Percentiles rank a stretch among this genome's conserved stretches.
These are phyloP conservation scores for Formicarius rufipectus DNA, from an alignment of 2,113 vertebrate genomes.

Conservation along the genomic window DNA sequence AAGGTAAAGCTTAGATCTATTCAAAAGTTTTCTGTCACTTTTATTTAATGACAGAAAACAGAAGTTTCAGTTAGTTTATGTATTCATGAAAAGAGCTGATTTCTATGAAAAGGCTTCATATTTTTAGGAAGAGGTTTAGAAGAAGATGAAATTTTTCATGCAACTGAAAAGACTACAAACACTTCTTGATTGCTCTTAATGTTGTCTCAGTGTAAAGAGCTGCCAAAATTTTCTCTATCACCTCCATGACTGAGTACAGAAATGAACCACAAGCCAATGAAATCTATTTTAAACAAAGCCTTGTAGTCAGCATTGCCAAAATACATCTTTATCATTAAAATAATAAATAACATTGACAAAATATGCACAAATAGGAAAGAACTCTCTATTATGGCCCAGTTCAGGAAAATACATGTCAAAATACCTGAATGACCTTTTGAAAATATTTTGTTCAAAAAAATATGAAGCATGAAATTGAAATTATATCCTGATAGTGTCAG, in stretches of 20 bases:
- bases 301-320: slow-evolving; percentile 39
- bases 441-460: neutral
- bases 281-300: slow-evolving; percentile 53
- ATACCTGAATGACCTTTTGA: slow-evolving; percentile 20
- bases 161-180: slow-evolving; percentile 8
- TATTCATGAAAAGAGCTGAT: neutral
- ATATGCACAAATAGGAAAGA: neutral
- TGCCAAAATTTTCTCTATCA: slow-evolving; percentile 44
- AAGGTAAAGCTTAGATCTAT: neutral
- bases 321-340: slow-evolving; percentile 36
- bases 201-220: neutral
- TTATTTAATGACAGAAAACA: neutral
- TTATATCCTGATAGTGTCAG: neutral
- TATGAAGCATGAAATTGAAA: neutral
- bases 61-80: neutral
- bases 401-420: neutral
- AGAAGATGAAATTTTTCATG: slow-evolving; percentile 15
- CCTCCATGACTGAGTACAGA: slow-evolving; percentile 13
- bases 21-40: neutral
- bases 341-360: slow-evolving; percentile 42
- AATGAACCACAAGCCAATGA: slow-evolving; percentile 9
- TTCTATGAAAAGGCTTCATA: neutral
- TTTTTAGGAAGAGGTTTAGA: slow-evolving; percentile 3
- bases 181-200: slow-evolving; percentile 15
- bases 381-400: neutral